Conservation (phyloP, 2,113 vertebrate species). For the Corythornis madagascariensis region DNA sequence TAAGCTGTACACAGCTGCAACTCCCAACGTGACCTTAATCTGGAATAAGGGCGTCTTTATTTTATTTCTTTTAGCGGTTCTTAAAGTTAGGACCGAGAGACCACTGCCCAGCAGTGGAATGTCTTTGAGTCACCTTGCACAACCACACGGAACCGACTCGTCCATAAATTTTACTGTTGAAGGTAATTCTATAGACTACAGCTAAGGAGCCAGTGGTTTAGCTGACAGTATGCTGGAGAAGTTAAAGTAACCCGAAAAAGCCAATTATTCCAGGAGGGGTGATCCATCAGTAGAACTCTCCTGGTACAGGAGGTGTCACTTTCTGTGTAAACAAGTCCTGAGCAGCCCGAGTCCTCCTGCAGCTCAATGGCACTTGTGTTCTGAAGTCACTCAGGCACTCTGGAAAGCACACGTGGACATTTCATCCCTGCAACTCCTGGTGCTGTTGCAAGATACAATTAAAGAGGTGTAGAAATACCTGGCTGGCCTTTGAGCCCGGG, state of each 20-base stretch:
- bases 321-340: not conserved
- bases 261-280: not conserved
- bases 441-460: not conserved
- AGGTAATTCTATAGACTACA: constrained; percentile 1
- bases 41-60: constrained; percentile 20
- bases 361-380: not conserved
- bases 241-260: not conserved
- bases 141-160: not conserved
- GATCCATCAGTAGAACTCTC: not conserved
- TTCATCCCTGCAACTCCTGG: not conserved
- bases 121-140: constrained; percentile 5
- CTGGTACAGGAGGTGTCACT: not conserved
- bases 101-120: not conserved
- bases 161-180: constrained; percentile 42
- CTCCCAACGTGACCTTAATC: constrained; percentile 6
- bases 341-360: not conserved
- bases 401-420: not conserved
- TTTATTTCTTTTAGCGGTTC: constrained; percentile 26
- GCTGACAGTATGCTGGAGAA: not conserved
- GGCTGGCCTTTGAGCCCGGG: not conserved
- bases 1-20: not conserved
- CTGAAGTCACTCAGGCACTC: not conserved
- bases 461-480: not conserved
- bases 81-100: not conserved
- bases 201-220: constrained; percentile 29